These are phyloP conservation scores for Heliothis subflexa DNA, from an alignment of 1,140 invertebrate genomes.

Conservation along the genomic window DNA sequence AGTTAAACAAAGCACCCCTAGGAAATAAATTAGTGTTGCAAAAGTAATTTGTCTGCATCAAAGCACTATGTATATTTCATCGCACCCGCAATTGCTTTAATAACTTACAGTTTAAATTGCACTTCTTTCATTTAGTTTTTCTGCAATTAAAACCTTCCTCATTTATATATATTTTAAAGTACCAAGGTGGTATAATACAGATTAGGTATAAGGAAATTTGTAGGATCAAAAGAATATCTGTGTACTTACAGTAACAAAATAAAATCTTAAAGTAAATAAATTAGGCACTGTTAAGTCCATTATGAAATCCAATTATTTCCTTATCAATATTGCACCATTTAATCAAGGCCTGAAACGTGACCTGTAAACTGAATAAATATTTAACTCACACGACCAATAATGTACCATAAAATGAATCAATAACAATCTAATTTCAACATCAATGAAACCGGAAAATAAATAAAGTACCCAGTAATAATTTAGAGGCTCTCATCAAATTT, in stretches of 20 bases:
- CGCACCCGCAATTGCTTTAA: neutral
- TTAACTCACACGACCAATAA: conserved; percentile 2
- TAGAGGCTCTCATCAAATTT: conserved; percentile 41
- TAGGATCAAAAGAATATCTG: neutral
- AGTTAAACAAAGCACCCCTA: neutral
- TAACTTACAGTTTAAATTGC: conserved; percentile 3
- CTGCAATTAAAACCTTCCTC: neutral
- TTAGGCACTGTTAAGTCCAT: neutral
- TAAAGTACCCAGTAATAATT: conserved; percentile 30
- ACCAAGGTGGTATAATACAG: too few relatives aligned
- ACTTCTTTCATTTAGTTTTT: neutral
- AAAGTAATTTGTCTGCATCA: conserved; percentile 3
- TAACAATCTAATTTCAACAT: conserved; percentile 20
- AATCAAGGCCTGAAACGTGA: conserved; percentile 27
- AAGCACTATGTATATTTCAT: conserved; percentile 10
- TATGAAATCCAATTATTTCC: conserved; percentile 2
- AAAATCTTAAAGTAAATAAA: neutral
- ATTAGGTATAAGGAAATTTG: neutral
- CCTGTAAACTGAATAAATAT: conserved; percentile 29
- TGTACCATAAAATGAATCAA: neutral
- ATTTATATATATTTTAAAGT: neutral
- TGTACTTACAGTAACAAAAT: neutral
- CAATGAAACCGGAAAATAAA: neutral
- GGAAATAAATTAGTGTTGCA: neutral
- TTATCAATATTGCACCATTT: conserved; percentile 12